These are phyloP conservation scores for Aphodius sticticus DNA, from an alignment of 2,888 invertebrate species.

Conservation along the genomic window DNA sequence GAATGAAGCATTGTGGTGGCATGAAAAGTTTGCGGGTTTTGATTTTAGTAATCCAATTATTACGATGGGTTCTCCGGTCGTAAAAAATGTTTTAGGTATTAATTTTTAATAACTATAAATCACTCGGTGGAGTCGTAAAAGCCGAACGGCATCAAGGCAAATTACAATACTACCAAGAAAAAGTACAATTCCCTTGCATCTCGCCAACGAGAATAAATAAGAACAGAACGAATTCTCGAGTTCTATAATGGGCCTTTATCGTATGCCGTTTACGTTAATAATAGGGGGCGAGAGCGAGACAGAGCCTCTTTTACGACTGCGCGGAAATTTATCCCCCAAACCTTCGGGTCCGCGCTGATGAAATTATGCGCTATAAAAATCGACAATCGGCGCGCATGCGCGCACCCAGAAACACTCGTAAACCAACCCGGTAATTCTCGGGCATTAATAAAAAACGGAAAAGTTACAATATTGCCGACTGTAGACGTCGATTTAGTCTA, in stretches of 20 bases:
- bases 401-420: not conserved
- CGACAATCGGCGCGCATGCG: conserved; percentile 9
- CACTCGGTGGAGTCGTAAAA: conserved; percentile 19
- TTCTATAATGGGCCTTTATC: not conserved
- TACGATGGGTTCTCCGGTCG: not conserved
- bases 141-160: conserved; percentile 22
- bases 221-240: conserved; percentile 9
- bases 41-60: conserved; percentile 4
- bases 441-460: conserved; percentile 15
- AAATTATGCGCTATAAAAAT: conserved; percentile 25
- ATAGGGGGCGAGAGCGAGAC: conserved; percentile 4
- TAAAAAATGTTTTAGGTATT: conserved; percentile 12
- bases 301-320: not conserved
- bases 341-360: conserved; percentile 11
- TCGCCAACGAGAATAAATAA: conserved; percentile 15
- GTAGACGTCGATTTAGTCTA: conserved; percentile 20
- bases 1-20: not conserved
- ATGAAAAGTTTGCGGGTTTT: not conserved
- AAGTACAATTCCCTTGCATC: conserved; percentile 15
- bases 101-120: conserved; percentile 24
- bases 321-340: conserved; percentile 4
- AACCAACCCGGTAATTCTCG: conserved; percentile 6
- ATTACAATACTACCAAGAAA: conserved; percentile 25
- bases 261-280: conserved; percentile 4
- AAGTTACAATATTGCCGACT: conserved; percentile 10